phyloP scores from a whole-genome alignment of 2,888 invertebrate genomes.

The Microctonus brassicae region DNA sequence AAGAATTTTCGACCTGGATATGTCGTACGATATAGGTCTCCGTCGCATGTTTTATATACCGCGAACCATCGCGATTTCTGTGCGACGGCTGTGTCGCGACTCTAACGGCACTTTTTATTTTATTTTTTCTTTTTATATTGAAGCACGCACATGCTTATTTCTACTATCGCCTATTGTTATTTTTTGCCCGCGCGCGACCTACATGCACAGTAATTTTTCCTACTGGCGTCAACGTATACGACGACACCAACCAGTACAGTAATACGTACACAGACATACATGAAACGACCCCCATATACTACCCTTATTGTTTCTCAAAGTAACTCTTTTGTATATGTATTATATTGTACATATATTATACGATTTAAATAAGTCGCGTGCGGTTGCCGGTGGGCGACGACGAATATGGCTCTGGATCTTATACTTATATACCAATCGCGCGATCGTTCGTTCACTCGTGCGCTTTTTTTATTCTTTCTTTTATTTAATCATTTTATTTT shows the following conservation, averaged over 20 bases:
- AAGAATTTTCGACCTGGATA: slow-evolving; percentile 26
- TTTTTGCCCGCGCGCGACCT: slow-evolving; percentile 55
- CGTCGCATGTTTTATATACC: slow-evolving; percentile 32
- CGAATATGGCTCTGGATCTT: slow-evolving; percentile 32
- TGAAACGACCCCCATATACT: neutral
- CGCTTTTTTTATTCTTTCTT: neutral
- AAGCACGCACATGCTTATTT: slow-evolving; percentile 35
- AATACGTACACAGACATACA: slow-evolving; percentile 6
- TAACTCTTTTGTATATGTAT: neutral
- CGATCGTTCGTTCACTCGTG: neutral
- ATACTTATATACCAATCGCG: slow-evolving; percentile 4
- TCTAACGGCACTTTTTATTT: slow-evolving; percentile 40
- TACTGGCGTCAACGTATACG: slow-evolving; percentile 41
- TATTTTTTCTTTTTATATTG: slow-evolving; percentile 37
- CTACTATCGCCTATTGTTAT: slow-evolving; percentile 60
- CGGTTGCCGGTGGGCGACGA: slow-evolving; percentile 17
- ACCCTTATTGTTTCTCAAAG: neutral
- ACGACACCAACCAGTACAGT: slow-evolving; percentile 6
- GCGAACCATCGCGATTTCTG: slow-evolving; percentile 31
- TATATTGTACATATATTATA: neutral
- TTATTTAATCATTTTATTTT: neutral
- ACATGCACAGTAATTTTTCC: slow-evolving; percentile 61
- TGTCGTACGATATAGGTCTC: slow-evolving; percentile 8
- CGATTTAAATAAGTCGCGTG: slow-evolving; percentile 45
- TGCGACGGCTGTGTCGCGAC: slow-evolving; percentile 15